phyloP scores from a whole-genome alignment of 2,888 invertebrate genomes.

The Oxyteleia sp. region DNA sequence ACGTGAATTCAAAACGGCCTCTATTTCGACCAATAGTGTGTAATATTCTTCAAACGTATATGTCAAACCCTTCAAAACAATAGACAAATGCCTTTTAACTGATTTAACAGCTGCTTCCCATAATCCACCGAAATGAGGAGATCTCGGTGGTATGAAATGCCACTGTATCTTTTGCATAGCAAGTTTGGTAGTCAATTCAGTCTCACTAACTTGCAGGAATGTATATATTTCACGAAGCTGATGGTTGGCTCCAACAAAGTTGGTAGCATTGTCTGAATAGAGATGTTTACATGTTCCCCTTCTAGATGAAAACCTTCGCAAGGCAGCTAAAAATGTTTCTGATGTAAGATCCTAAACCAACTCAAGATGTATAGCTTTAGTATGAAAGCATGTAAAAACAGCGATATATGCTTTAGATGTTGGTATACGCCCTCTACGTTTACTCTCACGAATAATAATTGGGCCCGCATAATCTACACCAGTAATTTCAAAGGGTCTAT shows the following conservation, averaged over 20 bases:
- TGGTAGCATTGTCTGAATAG: conserved; percentile 38
- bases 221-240: conserved; percentile 1
- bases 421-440: conserved; percentile 41
- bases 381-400: conserved; percentile 59
- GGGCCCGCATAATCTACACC: conserved; percentile 69
- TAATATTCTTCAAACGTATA: conserved; percentile 71
- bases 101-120: conserved; percentile 75
- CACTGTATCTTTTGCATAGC: conserved; percentile 19
- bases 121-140: conserved; percentile 75
- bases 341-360: conserved; percentile 23
- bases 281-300: conserved; percentile 31
- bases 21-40: conserved; percentile 76
- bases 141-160: conserved; percentile 68
- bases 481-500: conserved; percentile 37
- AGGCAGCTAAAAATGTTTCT: conserved; percentile 15
- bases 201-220: not conserved
- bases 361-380: conserved; percentile 33
- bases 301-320: conserved; percentile 20
- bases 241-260: conserved; percentile 28
- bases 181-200: conserved; percentile 1
- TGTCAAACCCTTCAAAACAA: conserved; percentile 1
- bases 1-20: conserved; percentile 79
- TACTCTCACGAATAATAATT: conserved; percentile 53
- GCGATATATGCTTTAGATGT: conserved; percentile 47
- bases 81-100: conserved; percentile 54